These are phyloP conservation scores for Spea multiplicata DNA, from an alignment of 2,113 vertebrate genomes.

Conservation along the genomic window DNA sequence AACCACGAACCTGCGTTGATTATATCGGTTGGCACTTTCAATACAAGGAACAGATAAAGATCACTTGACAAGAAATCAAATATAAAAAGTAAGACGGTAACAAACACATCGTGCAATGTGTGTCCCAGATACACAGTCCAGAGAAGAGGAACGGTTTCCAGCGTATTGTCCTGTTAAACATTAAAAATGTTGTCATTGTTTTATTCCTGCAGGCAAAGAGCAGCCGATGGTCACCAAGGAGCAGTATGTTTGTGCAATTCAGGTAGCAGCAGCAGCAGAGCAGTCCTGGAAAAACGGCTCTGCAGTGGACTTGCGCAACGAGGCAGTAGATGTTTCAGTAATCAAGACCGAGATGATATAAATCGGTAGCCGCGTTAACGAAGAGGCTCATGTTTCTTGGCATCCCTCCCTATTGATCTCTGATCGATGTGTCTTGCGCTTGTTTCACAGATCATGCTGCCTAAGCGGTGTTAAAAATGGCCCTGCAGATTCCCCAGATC, in stretches of 20 bases:
- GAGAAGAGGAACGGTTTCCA: too few relatives aligned
- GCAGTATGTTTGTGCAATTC: constrained; percentile 49
- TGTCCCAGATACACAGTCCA: too few relatives aligned
- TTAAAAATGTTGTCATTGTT: too few relatives aligned
- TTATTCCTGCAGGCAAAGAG: constrained; percentile 51
- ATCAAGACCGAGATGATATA: constrained; percentile 53
- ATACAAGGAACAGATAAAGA: too few relatives aligned
- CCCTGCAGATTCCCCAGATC: background rate
- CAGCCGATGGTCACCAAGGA: constrained; percentile 55
- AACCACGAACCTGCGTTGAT: background rate
- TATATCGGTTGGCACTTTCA: constrained; percentile 46
- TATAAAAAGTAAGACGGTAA: too few relatives aligned
- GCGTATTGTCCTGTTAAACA: too few relatives aligned
- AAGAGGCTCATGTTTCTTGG: background rate
- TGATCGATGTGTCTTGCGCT: background rate
- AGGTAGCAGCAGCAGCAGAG: constrained; percentile 42
- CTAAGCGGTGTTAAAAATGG: background rate
- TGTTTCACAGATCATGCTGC: background rate
- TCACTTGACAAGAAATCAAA: too few relatives aligned
- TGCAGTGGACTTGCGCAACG: constrained; percentile 5
- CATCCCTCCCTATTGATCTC: background rate
- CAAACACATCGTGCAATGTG: too few relatives aligned
- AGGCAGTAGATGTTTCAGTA: rapidly evolving
- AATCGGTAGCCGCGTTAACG: background rate
- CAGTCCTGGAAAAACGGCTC: constrained; percentile 53